Conservation (phyloP, 2,888 invertebrate genomes). For the Syrista parreyssii region DNA sequence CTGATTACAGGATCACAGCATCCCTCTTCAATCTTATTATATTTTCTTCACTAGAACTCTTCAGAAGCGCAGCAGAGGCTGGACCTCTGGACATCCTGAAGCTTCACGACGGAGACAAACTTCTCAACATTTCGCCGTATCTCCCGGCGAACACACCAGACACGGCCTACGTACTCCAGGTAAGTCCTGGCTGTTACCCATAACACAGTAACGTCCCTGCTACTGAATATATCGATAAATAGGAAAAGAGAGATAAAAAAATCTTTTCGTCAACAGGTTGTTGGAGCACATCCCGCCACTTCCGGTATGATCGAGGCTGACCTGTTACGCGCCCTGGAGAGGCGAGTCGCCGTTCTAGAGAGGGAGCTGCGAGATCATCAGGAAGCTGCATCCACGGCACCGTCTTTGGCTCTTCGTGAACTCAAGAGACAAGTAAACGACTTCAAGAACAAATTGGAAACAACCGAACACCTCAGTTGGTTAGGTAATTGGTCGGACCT, state of each 20-base stretch:
- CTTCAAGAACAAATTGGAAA: constrained; percentile 72
- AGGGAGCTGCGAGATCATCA: constrained; percentile 67
- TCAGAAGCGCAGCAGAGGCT: constrained; percentile 76
- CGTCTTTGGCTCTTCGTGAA: constrained; percentile 69
- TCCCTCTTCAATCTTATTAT: neutral
- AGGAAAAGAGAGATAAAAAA: too few species aligned
- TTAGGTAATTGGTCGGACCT: constrained; percentile 66
- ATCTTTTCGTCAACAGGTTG: constrained; percentile 43
- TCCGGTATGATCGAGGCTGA: constrained; percentile 67
- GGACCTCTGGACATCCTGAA: constrained; percentile 76
- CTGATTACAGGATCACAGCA: neutral
- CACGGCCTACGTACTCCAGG: constrained; percentile 70
- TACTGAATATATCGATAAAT: neutral
- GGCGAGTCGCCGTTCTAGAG: constrained; percentile 71
- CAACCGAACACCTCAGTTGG: constrained; percentile 74
- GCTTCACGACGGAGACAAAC: constrained; percentile 72
- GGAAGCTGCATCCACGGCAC: constrained; percentile 67
- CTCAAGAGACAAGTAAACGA: constrained; percentile 71
- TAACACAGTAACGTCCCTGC: neutral
- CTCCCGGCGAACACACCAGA: constrained; percentile 71
- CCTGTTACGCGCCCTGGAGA: constrained; percentile 69
- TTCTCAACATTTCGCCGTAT: constrained; percentile 73
- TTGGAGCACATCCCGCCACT: constrained; percentile 60
- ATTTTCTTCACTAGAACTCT: constrained; percentile 70
- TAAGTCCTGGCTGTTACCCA: constrained; percentile 38